Evolutionary conservation across 2,797 vertebrate genomes (phyloP).

Genomic region (Margarornis squamiger): DNA sequence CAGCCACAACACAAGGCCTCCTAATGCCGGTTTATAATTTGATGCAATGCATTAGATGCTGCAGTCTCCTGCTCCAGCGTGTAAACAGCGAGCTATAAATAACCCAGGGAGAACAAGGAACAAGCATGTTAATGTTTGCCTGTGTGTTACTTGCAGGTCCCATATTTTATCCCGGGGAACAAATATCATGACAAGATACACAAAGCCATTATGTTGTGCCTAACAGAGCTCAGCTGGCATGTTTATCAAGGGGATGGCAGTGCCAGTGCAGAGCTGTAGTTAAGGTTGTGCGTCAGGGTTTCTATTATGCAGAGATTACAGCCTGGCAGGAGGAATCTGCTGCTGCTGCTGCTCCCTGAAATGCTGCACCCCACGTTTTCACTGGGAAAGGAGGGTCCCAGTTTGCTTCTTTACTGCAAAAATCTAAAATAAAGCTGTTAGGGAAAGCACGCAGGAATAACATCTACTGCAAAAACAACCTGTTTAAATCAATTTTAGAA

Average conservation of each 20-base stretch:
- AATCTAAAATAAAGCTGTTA: not conserved
- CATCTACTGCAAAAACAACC: not conserved
- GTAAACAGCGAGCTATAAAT: slow-evolving; percentile 67
- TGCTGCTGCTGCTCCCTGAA: not conserved
- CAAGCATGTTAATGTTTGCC: slow-evolving; percentile 46
- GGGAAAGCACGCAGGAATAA: not conserved
- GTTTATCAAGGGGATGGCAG: slow-evolving; percentile 48
- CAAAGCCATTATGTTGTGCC: slow-evolving; percentile 56
- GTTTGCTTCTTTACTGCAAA: not conserved
- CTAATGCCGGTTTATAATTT: not conserved
- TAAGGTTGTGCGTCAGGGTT: slow-evolving; percentile 38
- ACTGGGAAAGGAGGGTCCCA: not conserved
- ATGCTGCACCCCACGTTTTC: not conserved
- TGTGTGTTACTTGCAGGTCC: slow-evolving; percentile 40
- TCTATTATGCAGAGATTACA: slow-evolving; percentile 35
- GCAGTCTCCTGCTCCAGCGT: slow-evolving; percentile 11
- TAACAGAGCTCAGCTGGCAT: slow-evolving; percentile 52
- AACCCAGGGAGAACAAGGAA: slow-evolving; percentile 29
- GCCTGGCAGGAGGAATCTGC: slow-evolving; percentile 20
- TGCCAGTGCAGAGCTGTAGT: slow-evolving; percentile 24
- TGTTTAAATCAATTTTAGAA: not conserved
- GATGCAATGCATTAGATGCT: not conserved
- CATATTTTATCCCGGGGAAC: slow-evolving; percentile 63
- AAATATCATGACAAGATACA: slow-evolving; percentile 64
- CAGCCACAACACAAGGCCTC: slow-evolving; percentile 6